Percentiles rank a stretch among this genome's conserved stretches.
phyloP scores from a whole-genome alignment of 1,140 invertebrate species.

The Andrena cerasifolii region DNA sequence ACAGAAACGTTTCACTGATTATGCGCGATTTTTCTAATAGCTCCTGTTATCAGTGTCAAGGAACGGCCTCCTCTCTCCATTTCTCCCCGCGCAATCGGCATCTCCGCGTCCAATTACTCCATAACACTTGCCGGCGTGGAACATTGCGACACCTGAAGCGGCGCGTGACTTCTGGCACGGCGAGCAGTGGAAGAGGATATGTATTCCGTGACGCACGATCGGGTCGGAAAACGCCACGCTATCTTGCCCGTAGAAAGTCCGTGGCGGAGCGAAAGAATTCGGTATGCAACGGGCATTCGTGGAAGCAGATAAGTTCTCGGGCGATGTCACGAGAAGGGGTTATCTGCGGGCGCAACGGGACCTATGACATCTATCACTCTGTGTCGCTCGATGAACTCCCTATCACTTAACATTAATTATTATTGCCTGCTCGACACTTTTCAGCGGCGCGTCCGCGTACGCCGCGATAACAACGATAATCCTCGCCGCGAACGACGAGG shows the following conservation, averaged over 20 bases:
- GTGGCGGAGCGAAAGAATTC: constrained; percentile 54
- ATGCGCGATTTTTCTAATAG: neutral
- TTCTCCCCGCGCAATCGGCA: too few relatives aligned
- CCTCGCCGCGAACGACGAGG: neutral
- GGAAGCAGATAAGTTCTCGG: constrained; percentile 74
- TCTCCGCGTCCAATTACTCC: too few relatives aligned
- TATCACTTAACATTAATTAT: constrained; percentile 82
- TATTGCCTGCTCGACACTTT: constrained; percentile 81
- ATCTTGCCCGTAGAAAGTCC: constrained; percentile 39
- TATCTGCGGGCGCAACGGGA: constrained; percentile 78
- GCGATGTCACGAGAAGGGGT: constrained; percentile 79
- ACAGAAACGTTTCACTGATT: too few relatives aligned
- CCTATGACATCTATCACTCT: constrained; percentile 82
- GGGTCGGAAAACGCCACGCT: neutral
- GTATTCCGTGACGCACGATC: neutral
- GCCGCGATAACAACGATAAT: constrained; percentile 16
- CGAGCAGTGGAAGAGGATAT: neutral
- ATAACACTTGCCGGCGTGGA: too few relatives aligned
- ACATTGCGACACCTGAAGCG: too few relatives aligned
- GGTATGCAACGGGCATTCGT: constrained; percentile 62
- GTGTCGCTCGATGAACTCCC: constrained; percentile 76
- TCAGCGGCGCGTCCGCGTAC: constrained; percentile 32
- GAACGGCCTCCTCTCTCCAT: too few relatives aligned
- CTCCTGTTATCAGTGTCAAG: neutral
- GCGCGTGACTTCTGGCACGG: neutral